These are phyloP conservation scores for Phalangium opilio DNA, from an alignment of 2,888 invertebrate species.

Conservation along the genomic window DNA sequence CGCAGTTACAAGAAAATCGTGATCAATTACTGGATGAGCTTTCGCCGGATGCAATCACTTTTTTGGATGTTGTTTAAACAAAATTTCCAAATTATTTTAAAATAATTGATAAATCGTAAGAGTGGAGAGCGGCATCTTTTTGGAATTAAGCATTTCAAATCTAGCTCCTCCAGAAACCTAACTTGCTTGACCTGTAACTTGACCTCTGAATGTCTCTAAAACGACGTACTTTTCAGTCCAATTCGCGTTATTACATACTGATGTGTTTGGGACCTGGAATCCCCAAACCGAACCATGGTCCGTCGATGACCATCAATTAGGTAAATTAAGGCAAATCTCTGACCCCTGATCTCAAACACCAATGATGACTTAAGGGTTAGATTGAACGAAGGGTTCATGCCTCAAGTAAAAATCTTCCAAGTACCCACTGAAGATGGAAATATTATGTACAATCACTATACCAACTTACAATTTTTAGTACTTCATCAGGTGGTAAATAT, in stretches of 20 bases:
- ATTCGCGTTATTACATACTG: background rate
- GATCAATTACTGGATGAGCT: too few relatives aligned
- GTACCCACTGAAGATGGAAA: conserved; percentile 79
- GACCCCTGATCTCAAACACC: too few relatives aligned
- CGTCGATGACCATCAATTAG: background rate
- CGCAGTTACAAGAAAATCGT: too few relatives aligned
- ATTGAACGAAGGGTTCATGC: conserved; percentile 60
- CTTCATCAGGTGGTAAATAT: too few relatives aligned
- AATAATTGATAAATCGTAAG: too few relatives aligned
- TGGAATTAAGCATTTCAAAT: conserved; percentile 45
- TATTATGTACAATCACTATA: conserved; percentile 31
- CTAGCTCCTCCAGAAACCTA: too few relatives aligned
- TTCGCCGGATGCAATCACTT: too few relatives aligned
- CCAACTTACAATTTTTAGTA: too few relatives aligned
- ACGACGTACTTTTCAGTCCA: background rate
- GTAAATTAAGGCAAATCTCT: background rate
- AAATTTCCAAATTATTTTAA: too few relatives aligned
- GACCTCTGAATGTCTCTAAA: background rate
- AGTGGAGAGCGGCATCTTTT: conserved; percentile 80
- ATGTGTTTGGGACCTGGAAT: conserved; percentile 1
- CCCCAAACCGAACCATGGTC: background rate
- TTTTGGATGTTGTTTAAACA: too few relatives aligned
- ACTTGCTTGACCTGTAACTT: background rate
- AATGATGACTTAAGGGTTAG: conserved; percentile 56
- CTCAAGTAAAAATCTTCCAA: conserved; percentile 70